Percentiles rank a stretch among this genome's conserved stretches.
phyloP scores from a whole-genome alignment of 37 sponge, comb jelly and placozoan genomes.

The Mnemiopsis leidyi region DNA sequence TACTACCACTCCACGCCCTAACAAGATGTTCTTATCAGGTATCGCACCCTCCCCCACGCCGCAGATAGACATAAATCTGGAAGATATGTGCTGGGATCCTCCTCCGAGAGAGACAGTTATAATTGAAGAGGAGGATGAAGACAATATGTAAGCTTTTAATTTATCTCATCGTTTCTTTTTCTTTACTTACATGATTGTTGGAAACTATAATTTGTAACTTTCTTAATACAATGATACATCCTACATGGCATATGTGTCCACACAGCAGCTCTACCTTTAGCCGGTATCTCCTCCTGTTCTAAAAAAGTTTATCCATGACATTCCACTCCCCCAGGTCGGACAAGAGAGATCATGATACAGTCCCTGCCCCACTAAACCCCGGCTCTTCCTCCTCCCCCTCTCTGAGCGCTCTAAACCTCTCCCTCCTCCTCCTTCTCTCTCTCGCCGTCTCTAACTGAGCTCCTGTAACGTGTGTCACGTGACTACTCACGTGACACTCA shows the following conservation, averaged over 20 bases:
- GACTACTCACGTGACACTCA: not conserved
- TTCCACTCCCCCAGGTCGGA: not conserved
- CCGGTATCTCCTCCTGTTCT: no score
- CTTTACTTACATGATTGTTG: no score
- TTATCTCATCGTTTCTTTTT: not conserved
- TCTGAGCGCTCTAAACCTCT: not conserved
- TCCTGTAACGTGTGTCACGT: constrained; percentile 10
- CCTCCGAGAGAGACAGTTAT: not conserved
- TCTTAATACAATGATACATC: no score
- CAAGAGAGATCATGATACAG: not conserved
- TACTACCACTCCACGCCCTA: no score
- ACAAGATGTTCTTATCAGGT: not conserved
- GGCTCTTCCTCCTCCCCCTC: not conserved
- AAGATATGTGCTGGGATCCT: constrained; percentile 6
- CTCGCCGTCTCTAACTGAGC: not conserved
- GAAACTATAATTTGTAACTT: no score
- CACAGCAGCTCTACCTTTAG: no score
- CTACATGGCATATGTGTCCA: no score
- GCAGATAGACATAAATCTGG: not conserved
- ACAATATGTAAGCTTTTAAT: not conserved
- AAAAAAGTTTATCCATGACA: not conserved
- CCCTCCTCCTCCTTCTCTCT: not conserved
- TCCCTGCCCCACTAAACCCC: not conserved
- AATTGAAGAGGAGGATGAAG: not conserved
- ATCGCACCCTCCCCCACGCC: constrained; percentile 7